Conservation (phyloP, 2,113 vertebrate genomes). For the Arenaria interpres region DNA sequence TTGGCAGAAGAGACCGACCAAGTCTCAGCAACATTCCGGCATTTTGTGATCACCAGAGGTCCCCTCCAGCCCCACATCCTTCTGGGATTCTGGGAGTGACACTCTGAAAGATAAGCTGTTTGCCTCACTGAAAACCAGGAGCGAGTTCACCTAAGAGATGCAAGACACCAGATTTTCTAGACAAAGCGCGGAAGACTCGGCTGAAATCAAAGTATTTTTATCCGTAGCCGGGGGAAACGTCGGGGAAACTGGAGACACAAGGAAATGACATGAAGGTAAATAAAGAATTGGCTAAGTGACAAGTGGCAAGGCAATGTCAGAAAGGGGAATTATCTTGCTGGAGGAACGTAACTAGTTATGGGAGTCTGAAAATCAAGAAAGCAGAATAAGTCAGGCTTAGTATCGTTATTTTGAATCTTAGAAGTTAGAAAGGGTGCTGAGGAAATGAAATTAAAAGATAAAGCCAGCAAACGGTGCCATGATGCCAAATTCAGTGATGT, state of each 20-base stretch:
- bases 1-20: too few species aligned
- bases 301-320: neutral
- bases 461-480: neutral
- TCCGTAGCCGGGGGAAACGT: conserved; percentile 20
- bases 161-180: neutral
- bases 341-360: neutral
- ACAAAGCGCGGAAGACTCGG: neutral
- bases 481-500: neutral
- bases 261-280: conserved; percentile 47
- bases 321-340: neutral
- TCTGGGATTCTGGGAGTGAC: neutral
- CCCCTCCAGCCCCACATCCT: too few species aligned
- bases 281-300: conserved; percentile 27
- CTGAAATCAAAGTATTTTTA: conserved; percentile 10
- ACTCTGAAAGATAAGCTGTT: neutral
- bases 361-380: neutral
- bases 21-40: too few species aligned
- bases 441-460: neutral
- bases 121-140: neutral
- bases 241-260: neutral
- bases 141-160: accelerated
- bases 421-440: neutral
- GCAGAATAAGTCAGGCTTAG: neutral
- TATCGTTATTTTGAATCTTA: neutral
- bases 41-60: too few species aligned